phyloP scores from a whole-genome alignment of 2,888 invertebrate species.

The Octonoba sinensis region DNA sequence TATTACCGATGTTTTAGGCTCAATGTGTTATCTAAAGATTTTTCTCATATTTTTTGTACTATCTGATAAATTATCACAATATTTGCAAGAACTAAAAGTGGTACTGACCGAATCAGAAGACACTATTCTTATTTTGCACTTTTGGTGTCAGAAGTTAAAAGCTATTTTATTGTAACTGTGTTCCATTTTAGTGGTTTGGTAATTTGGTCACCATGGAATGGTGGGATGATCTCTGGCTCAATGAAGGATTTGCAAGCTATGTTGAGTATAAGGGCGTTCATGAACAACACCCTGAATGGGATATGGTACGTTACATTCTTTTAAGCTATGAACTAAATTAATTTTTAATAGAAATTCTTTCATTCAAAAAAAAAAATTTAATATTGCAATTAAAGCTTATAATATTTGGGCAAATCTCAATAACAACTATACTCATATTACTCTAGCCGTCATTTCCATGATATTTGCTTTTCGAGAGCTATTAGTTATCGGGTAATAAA shows the following conservation, averaged over 20 bases:
- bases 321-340: neutral
- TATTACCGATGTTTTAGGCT: too few species aligned
- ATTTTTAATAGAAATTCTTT: neutral
- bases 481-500: too few species aligned
- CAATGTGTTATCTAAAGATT: too few species aligned
- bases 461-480: too few species aligned
- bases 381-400: neutral
- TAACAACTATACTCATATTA: neutral
- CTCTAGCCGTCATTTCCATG: too few species aligned
- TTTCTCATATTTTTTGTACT: too few species aligned
- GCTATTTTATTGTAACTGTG: neutral
- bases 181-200: slow-evolving; percentile 72
- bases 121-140: too few species aligned
- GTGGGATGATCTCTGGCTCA: slow-evolving; percentile 85
- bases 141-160: neutral
- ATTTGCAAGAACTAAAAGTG: too few species aligned
- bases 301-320: slow-evolving; percentile 77
- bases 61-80: too few species aligned
- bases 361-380: neutral
- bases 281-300: slow-evolving; percentile 82
- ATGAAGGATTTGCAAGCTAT: slow-evolving; percentile 92
- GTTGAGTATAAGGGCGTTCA: slow-evolving; percentile 86
- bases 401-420: neutral
- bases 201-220: slow-evolving; percentile 82
- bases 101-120: too few species aligned